phyloP scores from a whole-genome alignment of 2,888 invertebrate species.

The Acleris emargana region DNA sequence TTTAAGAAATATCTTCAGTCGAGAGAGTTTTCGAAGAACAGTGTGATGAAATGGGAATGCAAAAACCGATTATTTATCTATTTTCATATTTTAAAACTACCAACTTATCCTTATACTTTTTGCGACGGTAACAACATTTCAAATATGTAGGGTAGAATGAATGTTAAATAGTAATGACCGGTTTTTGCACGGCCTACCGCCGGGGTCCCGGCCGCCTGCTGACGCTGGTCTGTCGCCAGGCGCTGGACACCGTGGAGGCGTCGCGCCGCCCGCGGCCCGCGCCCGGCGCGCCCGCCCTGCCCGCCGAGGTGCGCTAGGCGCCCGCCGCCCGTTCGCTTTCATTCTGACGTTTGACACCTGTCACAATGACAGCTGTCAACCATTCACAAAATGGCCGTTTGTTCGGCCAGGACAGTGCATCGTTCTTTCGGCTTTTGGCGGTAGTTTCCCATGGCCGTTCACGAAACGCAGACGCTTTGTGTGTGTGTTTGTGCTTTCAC shows the following conservation, averaged over 20 bases:
- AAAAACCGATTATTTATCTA: not conserved
- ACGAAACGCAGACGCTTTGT: conserved; percentile 1
- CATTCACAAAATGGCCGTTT: too few species aligned
- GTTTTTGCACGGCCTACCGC: not conserved
- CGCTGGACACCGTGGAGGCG: conserved; percentile 96
- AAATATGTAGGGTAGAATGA: too few species aligned
- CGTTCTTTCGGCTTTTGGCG: not conserved
- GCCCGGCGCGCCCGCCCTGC: conserved; percentile 86
- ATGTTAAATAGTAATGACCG: not conserved
- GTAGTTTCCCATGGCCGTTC: not conserved
- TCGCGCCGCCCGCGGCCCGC: conserved; percentile 90
- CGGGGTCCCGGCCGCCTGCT: too few species aligned
- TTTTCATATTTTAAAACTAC: too few species aligned
- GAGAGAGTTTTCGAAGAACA: not conserved
- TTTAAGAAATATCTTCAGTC: not conserved
- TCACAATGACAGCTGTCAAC: too few species aligned
- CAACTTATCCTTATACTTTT: too few species aligned
- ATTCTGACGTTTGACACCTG: conserved; percentile 29
- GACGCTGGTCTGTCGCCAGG: conserved; percentile 76
- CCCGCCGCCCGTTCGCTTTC: conserved; percentile 36
- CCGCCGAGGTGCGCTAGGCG: conserved; percentile 83
- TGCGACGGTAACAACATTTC: too few species aligned
- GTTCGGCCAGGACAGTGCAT: too few species aligned
- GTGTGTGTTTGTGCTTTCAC: conserved; percentile 2
- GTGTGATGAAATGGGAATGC: not conserved